Percentiles rank a stretch among this genome's conserved stretches.
Conservation (phyloP, 2,113 vertebrate species). For the Chionodraco myersi region DNA sequence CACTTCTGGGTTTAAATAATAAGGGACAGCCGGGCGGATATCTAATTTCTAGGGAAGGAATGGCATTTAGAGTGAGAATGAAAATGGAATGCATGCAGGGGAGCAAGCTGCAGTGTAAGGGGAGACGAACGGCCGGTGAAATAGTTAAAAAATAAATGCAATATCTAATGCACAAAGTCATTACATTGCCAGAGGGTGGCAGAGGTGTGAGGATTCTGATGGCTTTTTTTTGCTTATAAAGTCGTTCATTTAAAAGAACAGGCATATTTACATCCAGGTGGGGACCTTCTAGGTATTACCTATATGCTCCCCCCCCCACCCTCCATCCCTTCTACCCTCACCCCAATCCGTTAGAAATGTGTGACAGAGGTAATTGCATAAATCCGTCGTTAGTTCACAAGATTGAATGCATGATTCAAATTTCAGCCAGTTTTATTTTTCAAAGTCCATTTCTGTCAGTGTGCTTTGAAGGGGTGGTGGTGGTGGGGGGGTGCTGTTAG, state of each 20-base stretch:
- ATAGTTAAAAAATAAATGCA: constrained; percentile 75
- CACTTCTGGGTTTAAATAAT: constrained; percentile 69
- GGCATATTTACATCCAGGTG: constrained; percentile 68
- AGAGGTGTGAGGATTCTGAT: constrained; percentile 65
- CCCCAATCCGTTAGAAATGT: constrained; percentile 18
- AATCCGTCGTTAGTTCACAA: constrained; percentile 46
- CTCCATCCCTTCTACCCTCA: not conserved
- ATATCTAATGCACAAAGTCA: constrained; percentile 76
- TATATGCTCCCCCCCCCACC: not conserved
- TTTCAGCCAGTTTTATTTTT: constrained; percentile 57
- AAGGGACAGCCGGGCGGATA: constrained; percentile 70
- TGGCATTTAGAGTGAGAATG: constrained; percentile 75
- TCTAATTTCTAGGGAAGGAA: constrained; percentile 74
- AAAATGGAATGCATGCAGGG: constrained; percentile 67
- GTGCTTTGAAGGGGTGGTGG: not conserved
- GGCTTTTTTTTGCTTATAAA: constrained; percentile 69
- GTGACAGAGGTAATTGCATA: constrained; percentile 47
- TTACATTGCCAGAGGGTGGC: constrained; percentile 70
- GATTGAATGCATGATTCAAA: constrained; percentile 60
- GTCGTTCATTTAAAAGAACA: constrained; percentile 67
- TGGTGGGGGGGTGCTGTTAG: constrained; percentile 32
- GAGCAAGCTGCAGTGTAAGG: constrained; percentile 30
- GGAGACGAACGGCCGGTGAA: constrained; percentile 56
- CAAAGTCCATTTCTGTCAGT: constrained; percentile 46
- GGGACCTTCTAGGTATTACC: constrained; percentile 48